Base-by-base conservation (phyloP, 2,113 vertebrate species). In the Neomonachus schauinslandi region DNA sequence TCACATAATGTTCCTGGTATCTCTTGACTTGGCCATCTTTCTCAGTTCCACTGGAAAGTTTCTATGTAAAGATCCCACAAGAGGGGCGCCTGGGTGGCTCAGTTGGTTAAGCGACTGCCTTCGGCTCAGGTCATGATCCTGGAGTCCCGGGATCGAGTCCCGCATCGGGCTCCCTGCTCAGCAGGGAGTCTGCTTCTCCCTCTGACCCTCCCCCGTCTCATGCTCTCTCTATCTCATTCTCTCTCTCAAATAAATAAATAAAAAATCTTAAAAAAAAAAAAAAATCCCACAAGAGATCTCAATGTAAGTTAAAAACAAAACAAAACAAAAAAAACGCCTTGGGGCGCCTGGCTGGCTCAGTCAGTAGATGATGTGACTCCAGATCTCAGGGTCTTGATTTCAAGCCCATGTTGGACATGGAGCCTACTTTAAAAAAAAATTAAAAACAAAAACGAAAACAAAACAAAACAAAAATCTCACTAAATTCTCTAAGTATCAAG, bases 401-500 rank as follows among this genome's bases (percentile, higher is more conserved):
- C 33, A 69, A 69, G 33, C 18, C 33, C 9, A 36, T 0, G 67
- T 2, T 69, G 16, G 3, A 8, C 0, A 18, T 69, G 67, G 67
- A 36, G 67, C 33, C 33, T 69, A 69, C 67, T 69, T 36, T 21
- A 21, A 69, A 18, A 69, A 33, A 18, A 86, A 36, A 26, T 12
- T 6, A 42, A 53, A 1, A 53, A 63, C 28, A n/a, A 24, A 46
- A 57, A 46, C 51, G 36, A 69, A 42, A 18, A 57, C 33, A 53
- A 1, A 57, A 46, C 63, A 49, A 18, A 57, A 46, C 63, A 49
- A 18, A 57, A 18, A 57, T 21, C 26, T 79, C 42, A 67, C 28
- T 84, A 51, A 89, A 85, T 91, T 76, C 82, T 95, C 42, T 76
- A 36, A 89, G 46, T 53, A 61, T 74, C 49, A 95, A 94, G 42